Base-by-base conservation (phyloP, 2,113 vertebrate genomes). In the Pseudolaguvia tuberculata region DNA sequence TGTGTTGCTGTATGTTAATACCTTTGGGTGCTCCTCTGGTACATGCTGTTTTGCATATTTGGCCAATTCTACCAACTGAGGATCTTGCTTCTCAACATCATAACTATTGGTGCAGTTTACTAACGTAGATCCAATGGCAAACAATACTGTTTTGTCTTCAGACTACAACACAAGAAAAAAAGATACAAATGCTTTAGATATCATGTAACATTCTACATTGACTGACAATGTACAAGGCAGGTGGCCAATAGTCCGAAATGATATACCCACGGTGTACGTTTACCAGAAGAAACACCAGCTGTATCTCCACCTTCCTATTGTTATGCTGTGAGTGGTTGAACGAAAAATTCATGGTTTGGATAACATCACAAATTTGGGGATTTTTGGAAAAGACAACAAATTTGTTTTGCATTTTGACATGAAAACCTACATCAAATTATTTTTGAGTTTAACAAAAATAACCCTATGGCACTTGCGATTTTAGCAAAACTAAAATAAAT, bases 51-150 rank as follows among this genome's bases (percentile, higher is more conserved):
- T 98, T 80, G 96, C 96, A 0, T 98, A 98, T 81, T 97, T 98
- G 63, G 96, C 97, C 81, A 99, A 88, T 86, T 99, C 96, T 82
- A 99, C 89, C 94, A 99, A 90, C 88, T 99, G 96, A 0, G 96
- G 94, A 81, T 97, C 96, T 0, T 93, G 95, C 72, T 97, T 96
- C 82, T 98, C 93, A 0, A 92, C 91, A 61, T 98, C 95, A 0
- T 98, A 98, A 88, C 96, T 98, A 87, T 96, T 98, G 76, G 95
- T 97, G 85, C 95, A 99, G 82, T 99, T 98, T 27, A 99, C 96
- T 52, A 99, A 88, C 0, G 94, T 95, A 2, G 97, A 98, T 73
- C 94, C 93, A 3, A 98, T 90, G 0, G 97, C 95, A 2, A 95
- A 99, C 47, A 99, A 92, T 76, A 97, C 95, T 0, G 93, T 95